phyloP scores from a whole-genome alignment of 1,140 invertebrate genomes.

The Drosophila ambigua region DNA sequence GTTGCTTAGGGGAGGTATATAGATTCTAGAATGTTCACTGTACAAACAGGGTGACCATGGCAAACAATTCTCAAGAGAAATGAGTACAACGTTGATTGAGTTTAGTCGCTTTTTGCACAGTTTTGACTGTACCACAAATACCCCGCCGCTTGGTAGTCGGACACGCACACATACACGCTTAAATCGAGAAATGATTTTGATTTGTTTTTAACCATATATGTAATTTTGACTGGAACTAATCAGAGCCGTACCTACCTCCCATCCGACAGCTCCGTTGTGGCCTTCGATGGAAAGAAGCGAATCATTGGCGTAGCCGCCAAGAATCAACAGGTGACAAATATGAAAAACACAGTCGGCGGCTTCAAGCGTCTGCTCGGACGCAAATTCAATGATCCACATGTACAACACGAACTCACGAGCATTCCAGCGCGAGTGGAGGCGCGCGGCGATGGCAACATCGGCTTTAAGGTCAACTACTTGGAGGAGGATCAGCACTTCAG shows the following conservation, averaged over 20 bases:
- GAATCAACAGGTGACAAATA: constrained; percentile 98
- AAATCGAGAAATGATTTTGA: constrained; percentile 3
- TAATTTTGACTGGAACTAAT: constrained; percentile 2
- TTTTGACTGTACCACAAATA: too few species aligned
- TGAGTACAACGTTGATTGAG: too few species aligned
- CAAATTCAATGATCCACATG: constrained; percentile 93
- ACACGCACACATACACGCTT: too few species aligned
- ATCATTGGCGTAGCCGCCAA: constrained; percentile 98
- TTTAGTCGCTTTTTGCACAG: too few species aligned
- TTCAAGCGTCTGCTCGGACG: constrained; percentile 97
- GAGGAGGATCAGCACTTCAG: constrained; percentile 93
- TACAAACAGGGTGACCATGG: too few species aligned
- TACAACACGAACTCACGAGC: constrained; percentile 91
- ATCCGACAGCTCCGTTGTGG: constrained; percentile 94
- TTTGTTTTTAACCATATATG: constrained; percentile 47
- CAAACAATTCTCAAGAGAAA: too few species aligned
- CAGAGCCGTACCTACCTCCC: neutral
- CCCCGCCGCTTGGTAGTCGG: too few species aligned
- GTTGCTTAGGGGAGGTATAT: too few species aligned
- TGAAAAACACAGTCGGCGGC: constrained; percentile 97
- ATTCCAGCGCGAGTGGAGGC: constrained; percentile 91
- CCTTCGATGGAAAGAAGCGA: constrained; percentile 95
- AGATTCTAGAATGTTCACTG: too few species aligned
- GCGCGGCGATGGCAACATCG: constrained; percentile 89
- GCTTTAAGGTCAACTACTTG: constrained; percentile 94